Conservation (phyloP, 2,888 invertebrate species). For the Perizoma affinitatum region DNA sequence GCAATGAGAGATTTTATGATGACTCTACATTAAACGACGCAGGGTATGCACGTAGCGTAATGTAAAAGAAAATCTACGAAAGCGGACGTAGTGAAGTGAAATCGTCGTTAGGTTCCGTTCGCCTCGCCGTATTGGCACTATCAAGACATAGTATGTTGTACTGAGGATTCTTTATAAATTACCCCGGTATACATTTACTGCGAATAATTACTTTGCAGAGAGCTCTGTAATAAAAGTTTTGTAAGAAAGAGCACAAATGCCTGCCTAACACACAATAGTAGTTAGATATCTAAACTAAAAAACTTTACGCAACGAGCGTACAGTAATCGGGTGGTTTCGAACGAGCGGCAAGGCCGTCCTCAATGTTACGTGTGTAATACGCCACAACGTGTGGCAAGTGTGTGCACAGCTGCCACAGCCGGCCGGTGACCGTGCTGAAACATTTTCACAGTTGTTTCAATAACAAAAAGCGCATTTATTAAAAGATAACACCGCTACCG, state of each 20-base stretch:
- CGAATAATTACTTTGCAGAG: not conserved
- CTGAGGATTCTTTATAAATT: conserved; percentile 13
- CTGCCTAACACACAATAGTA: too few relatives aligned
- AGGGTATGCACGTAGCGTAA: conserved; percentile 29
- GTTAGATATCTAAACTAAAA: not conserved
- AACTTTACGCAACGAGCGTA: conserved; percentile 49
- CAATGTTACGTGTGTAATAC: conserved; percentile 66
- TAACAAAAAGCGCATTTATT: conserved; percentile 34
- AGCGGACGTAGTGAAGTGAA: conserved; percentile 40
- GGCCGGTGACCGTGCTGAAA: conserved; percentile 51
- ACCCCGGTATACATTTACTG: conserved; percentile 1
- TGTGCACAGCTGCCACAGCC: conserved; percentile 56
- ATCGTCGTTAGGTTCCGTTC: conserved; percentile 40
- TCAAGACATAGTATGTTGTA: conserved; percentile 20
- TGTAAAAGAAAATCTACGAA: conserved; percentile 42
- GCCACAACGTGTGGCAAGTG: conserved; percentile 41
- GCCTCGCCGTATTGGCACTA: conserved; percentile 30
- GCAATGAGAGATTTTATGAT: conserved; percentile 35
- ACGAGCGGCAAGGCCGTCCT: conserved; percentile 72
- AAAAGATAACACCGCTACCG: conserved; percentile 1
- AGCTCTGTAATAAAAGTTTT: not conserved
- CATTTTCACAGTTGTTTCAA: conserved; percentile 45
- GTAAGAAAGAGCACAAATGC: not conserved
- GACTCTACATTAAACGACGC: conserved; percentile 25
- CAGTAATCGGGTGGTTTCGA: conserved; percentile 40